Percentiles rank a stretch among this genome's conserved stretches.
Conservation (phyloP, 2,888 invertebrate genomes). For the Pilophorus perplexus region DNA sequence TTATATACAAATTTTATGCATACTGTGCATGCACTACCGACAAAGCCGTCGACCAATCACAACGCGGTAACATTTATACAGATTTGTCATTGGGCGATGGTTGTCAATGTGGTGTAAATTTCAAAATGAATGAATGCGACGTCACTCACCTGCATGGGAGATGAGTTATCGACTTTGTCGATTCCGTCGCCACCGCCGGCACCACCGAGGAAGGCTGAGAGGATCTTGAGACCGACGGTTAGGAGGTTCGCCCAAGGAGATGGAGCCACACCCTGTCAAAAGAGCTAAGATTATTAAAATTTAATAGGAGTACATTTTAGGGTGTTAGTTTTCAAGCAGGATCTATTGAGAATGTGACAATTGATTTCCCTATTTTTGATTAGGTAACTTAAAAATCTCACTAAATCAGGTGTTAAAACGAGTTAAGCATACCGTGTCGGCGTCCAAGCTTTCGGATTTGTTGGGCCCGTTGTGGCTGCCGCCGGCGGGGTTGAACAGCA, state of each 20-base stretch:
- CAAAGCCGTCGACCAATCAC: neutral
- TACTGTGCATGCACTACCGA: constrained; percentile 45
- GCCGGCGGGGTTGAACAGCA: constrained; percentile 70
- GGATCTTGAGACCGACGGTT: constrained; percentile 79
- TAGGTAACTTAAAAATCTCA: no score
- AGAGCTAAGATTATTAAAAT: no score
- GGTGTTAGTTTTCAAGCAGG: no score
- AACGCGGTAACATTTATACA: no score
- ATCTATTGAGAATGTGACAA: no score
- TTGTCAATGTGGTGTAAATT: no score
- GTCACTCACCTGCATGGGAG: constrained; percentile 78
- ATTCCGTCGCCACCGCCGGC: constrained; percentile 86
- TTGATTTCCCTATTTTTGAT: no score
- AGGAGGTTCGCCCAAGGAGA: constrained; percentile 87
- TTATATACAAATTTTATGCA: constrained; percentile 29
- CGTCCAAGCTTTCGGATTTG: constrained; percentile 73
- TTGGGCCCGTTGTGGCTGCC: constrained; percentile 63
- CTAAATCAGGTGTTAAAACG: no score
- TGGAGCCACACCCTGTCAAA: constrained; percentile 51
- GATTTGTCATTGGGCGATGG: no score
- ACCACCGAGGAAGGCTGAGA: constrained; percentile 75
- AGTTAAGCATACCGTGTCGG: constrained; percentile 47
- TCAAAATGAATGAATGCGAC: no score
- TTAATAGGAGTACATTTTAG: no score
- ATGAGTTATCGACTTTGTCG: constrained; percentile 70